Base-by-base conservation (phyloP, 2,888 invertebrate genomes). In the Mystacides longicornis region DNA sequence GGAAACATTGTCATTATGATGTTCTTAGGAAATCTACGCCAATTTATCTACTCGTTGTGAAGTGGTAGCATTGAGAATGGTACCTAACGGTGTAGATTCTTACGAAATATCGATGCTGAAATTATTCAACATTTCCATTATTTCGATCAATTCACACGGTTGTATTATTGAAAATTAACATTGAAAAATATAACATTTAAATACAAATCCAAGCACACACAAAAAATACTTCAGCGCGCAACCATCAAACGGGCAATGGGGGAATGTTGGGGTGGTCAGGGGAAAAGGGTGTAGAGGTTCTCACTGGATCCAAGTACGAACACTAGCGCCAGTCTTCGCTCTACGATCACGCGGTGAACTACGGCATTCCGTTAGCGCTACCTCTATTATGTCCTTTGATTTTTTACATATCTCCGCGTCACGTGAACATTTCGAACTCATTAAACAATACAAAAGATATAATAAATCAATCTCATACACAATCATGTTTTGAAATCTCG, bases 351-450 rank as follows among this genome's bases (percentile, higher is more conserved):
- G 16, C 16, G 37, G 37, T 37, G 37, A 37, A 37, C 37, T 37
- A 37, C 37, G 37, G 37, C 37, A 16, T 37, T 16, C 16, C 14
- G 37, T 37, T 37, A 37, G 3, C 14, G 14, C 4, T n/a, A n/a
- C n/a, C n/a, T n/a, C n/a, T 37, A 7, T 37, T 7, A 37, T 27
- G 11, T 3, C 37, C 37, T 14, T 16, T 37, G 37, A 4, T n/a
- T n/a, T n/a, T n/a, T n/a, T n/a, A n/a, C n/a, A n/a, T n/a, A 37
- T 16, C 7, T 4, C 3, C 14, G 16, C 4, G 37, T 37, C 37
- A 37, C 37, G 37, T 37, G 37, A 37, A 37, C 37, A 37, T 37
- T 37, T 37, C 37, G 14, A 37, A 37, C 37, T 37, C 37, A 37
- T 37, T 37, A n/a, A 37, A 37, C 37, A 37, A 37, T 7, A 14